These are phyloP conservation scores for Poeciliopsis infans DNA, from an alignment of 2,797 vertebrate species.

Conservation along the genomic window DNA sequence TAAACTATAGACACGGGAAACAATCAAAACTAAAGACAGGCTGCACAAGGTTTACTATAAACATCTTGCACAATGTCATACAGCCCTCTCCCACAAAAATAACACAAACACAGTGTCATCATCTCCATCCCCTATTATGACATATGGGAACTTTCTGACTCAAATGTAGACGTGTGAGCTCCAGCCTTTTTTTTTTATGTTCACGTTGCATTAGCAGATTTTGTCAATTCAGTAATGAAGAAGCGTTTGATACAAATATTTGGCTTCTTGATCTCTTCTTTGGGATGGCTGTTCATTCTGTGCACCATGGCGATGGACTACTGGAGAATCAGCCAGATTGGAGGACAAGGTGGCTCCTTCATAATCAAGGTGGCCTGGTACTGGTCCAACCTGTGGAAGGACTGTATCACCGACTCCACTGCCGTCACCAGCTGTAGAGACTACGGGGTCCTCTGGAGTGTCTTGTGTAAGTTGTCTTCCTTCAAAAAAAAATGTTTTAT, in stretches of 20 bases:
- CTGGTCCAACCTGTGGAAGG: conserved; percentile 84
- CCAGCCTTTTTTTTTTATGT: neutral
- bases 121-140: conserved; percentile 7
- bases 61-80: conserved; percentile 51
- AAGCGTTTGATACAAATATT: conserved; percentile 78
- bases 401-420: conserved; percentile 78
- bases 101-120: conserved; percentile 19
- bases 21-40: conserved; percentile 28
- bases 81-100: conserved; percentile 57
- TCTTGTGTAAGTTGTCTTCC: conserved; percentile 55
- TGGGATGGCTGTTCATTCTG: conserved; percentile 81
- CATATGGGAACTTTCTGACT: conserved; percentile 9
- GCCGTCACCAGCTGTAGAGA: conserved; percentile 77
- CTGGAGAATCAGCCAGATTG: conserved; percentile 76
- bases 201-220: neutral
- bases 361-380: conserved; percentile 82
- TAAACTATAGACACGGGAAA: conserved; percentile 1
- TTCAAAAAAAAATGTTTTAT: neutral
- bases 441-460: conserved; percentile 76
- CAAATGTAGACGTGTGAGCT: neutral
- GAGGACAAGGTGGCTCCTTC: conserved; percentile 80
- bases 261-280: conserved; percentile 76
- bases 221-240: conserved; percentile 62
- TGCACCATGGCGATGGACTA: conserved; percentile 81
- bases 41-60: conserved; percentile 74